A percentile compares a stretch with the other conserved stretches of the same genome.
Conservation (phyloP, 2,888 invertebrate species). For the Prosapia bicincta region DNA sequence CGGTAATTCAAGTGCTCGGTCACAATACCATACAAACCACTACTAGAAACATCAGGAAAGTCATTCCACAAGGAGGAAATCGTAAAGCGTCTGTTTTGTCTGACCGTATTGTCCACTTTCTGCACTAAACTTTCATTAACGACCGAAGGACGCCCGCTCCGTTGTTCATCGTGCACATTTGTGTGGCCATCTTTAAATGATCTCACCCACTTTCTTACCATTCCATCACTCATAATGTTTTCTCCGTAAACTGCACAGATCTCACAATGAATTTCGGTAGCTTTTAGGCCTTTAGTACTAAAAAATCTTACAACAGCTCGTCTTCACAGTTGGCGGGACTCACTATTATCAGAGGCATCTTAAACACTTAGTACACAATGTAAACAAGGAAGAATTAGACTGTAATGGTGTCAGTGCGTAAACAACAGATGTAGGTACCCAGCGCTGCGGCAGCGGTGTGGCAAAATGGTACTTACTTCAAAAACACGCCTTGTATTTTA, state of each 20-base stretch:
- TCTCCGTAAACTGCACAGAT: not conserved
- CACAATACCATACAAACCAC: not conserved
- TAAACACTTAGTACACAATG: too few relatives aligned
- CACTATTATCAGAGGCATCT: not conserved
- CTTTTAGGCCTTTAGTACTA: conserved; percentile 3
- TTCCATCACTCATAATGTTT: not conserved
- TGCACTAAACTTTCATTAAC: not conserved
- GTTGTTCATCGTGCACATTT: not conserved
- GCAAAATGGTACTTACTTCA: too few relatives aligned
- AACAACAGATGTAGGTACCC: too few relatives aligned
- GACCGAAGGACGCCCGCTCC: not conserved
- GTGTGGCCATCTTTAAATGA: not conserved
- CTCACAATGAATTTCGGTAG: not conserved
- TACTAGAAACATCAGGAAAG: not conserved
- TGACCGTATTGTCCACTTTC: not conserved
- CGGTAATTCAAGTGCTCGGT: not conserved
- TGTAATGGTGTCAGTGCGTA: too few relatives aligned
- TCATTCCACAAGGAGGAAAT: not conserved
- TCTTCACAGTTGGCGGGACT: conserved; percentile 6
- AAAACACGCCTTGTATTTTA: too few relatives aligned
- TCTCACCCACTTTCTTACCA: not conserved
- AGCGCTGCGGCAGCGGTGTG: too few relatives aligned
- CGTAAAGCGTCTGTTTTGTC: not conserved
- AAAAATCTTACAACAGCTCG: not conserved
- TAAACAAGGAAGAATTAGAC: too few relatives aligned